Conservation (phyloP, 2,113 vertebrate genomes). For the Colaptes auratus region DNA sequence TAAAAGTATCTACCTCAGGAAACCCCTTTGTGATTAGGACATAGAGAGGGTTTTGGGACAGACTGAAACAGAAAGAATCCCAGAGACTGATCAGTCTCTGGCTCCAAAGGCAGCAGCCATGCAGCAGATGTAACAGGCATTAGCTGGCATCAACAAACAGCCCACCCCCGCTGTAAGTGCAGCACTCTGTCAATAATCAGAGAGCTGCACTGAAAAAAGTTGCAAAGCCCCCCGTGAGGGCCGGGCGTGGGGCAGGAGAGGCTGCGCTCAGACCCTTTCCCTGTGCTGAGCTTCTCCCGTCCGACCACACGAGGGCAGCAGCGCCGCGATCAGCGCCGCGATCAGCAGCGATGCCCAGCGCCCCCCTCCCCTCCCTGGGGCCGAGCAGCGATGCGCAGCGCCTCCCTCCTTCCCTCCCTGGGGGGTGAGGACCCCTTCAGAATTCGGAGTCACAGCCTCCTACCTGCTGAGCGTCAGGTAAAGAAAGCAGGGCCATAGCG, state of each 20-base stretch:
- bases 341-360: background rate
- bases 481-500: too few relatives aligned
- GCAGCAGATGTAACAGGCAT: background rate
- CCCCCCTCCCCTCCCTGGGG: too few relatives aligned
- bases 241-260: background rate
- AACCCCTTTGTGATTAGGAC: background rate
- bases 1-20: background rate
- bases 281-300: background rate
- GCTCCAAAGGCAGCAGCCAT: background rate
- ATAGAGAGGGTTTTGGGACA: background rate
- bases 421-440: fast-evolving
- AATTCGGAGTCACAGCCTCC: background rate
- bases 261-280: too few relatives aligned
- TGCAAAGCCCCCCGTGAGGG: fast-evolving
- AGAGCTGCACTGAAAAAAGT: background rate
- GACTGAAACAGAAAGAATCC: background rate
- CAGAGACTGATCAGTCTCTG: background rate
- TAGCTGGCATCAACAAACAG: too few relatives aligned
- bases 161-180: too few relatives aligned
- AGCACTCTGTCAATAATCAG: background rate
- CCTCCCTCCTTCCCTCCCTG: too few relatives aligned
- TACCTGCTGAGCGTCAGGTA: fast-evolving
- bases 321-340: background rate
- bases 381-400: background rate
- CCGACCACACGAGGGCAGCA: background rate